A percentile compares a stretch with the other conserved stretches of the same genome.
Evolutionary conservation across 2,888 invertebrate species (phyloP).

Genomic region (Rhogogaster chlorosoma): DNA sequence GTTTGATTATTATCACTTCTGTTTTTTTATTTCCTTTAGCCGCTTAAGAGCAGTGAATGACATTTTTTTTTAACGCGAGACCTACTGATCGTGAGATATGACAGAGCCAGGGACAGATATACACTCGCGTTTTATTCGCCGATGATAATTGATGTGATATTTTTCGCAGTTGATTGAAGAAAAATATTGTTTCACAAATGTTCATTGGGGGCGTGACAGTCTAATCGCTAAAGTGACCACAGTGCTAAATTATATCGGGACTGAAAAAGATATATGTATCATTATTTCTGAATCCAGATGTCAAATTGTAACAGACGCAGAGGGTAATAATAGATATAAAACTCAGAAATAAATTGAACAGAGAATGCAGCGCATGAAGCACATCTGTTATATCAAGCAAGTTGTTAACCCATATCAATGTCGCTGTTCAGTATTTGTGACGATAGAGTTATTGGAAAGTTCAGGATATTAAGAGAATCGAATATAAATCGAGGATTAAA

Average conservation of each 20-base stretch:
- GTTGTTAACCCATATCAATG: neutral
- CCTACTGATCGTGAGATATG: too few relatives aligned
- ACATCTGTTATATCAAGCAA: neutral
- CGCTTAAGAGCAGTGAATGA: neutral
- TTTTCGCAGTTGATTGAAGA: neutral
- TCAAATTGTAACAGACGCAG: neutral
- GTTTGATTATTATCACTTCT: neutral
- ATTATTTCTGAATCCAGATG: neutral
- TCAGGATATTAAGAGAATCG: neutral
- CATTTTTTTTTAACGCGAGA: neutral
- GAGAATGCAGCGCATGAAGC: neutral
- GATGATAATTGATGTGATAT: neutral
- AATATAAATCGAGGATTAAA: neutral
- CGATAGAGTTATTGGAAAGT: neutral
- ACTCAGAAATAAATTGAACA: conserved; percentile 3
- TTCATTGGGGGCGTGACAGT: conserved; percentile 3
- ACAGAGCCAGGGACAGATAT: neutral
- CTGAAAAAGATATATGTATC: neutral
- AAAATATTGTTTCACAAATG: neutral
- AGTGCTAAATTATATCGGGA: neutral
- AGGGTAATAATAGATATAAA: neutral
- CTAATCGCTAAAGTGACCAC: neutral
- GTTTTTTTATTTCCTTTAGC: neutral
- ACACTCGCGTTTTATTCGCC: neutral
- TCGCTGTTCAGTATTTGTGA: neutral